A percentile compares a stretch with the other conserved stretches of the same genome.
These are phyloP conservation scores for Apistogramma diplotaenia DNA, from an alignment of 2,113 vertebrate species.

Conservation along the genomic window DNA sequence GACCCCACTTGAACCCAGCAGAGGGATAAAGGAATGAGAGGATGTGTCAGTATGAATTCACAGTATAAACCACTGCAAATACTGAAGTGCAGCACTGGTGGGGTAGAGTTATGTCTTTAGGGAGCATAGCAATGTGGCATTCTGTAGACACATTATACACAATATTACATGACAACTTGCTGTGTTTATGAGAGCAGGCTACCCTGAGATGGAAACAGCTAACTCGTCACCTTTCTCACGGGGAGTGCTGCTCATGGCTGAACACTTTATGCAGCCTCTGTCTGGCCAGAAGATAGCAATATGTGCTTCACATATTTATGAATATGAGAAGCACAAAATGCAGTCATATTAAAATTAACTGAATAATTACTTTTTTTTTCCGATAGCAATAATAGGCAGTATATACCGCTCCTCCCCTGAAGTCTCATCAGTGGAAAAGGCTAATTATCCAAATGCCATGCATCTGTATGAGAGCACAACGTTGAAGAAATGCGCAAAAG, in stretches of 20 bases:
- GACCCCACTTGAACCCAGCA: background rate
- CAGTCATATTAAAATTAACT: background rate
- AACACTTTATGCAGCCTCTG: background rate
- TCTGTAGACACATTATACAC: background rate
- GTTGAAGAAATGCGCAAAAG: background rate
- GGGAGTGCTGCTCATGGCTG: background rate
- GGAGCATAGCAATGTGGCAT: background rate
- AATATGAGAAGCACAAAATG: background rate
- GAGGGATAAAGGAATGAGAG: background rate
- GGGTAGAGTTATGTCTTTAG: background rate
- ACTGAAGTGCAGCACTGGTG: background rate
- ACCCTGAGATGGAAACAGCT: background rate
- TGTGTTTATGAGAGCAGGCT: background rate
- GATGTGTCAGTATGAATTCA: background rate
- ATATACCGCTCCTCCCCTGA: background rate
- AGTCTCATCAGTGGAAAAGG: background rate
- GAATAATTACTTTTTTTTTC: background rate
- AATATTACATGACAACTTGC: background rate
- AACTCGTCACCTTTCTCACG: background rate
- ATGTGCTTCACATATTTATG: background rate
- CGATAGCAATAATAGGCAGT: background rate
- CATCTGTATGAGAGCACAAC: background rate
- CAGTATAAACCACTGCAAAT: background rate
- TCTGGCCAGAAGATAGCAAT: background rate
- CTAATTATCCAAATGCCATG: slow-evolving; percentile 14